A percentile compares a stretch with the other conserved stretches of the same genome.
phyloP scores from a whole-genome alignment of 2,888 invertebrate species.

The Tridacna gigas region DNA sequence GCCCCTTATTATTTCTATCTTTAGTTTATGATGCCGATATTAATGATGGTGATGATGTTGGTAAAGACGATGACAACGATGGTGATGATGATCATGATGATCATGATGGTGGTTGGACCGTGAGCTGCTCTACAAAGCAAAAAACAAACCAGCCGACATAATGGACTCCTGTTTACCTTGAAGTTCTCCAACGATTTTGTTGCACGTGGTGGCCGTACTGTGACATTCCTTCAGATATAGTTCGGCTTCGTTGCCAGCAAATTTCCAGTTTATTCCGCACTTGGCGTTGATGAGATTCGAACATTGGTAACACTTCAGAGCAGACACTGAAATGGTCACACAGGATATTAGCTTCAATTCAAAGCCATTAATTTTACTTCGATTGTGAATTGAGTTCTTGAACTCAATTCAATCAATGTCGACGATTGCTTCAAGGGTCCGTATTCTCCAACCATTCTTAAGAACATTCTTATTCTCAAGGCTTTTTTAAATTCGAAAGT shows the following conservation, averaged over 20 bases:
- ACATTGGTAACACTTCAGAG: slow-evolving; percentile 45
- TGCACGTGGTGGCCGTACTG: slow-evolving; percentile 28
- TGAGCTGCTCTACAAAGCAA: not conserved
- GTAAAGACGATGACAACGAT: not conserved
- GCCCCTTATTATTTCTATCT: too few species aligned
- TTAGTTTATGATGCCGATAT: too few species aligned
- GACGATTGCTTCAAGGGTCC: too few species aligned
- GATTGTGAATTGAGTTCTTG: too few species aligned
- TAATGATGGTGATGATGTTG: not conserved
- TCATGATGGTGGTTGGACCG: not conserved
- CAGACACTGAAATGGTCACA: slow-evolving; percentile 26
- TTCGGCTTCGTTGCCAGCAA: slow-evolving; percentile 8
- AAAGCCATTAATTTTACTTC: too few species aligned
- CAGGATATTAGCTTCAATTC: too few species aligned
- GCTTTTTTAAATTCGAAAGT: too few species aligned
- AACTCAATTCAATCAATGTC: too few species aligned
- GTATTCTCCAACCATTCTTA: too few species aligned
- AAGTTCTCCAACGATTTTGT: slow-evolving; percentile 45
- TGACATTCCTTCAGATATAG: slow-evolving; percentile 31
- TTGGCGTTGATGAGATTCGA: slow-evolving; percentile 27
- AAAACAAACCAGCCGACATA: not conserved
- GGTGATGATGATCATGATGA: too few species aligned
- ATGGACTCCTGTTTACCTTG: slow-evolving; percentile 28
- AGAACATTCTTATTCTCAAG: too few species aligned
- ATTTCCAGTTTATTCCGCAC: slow-evolving; percentile 19